Conservation (phyloP, 2,113 vertebrate species). For the Oreotrochilus melanogaster region DNA sequence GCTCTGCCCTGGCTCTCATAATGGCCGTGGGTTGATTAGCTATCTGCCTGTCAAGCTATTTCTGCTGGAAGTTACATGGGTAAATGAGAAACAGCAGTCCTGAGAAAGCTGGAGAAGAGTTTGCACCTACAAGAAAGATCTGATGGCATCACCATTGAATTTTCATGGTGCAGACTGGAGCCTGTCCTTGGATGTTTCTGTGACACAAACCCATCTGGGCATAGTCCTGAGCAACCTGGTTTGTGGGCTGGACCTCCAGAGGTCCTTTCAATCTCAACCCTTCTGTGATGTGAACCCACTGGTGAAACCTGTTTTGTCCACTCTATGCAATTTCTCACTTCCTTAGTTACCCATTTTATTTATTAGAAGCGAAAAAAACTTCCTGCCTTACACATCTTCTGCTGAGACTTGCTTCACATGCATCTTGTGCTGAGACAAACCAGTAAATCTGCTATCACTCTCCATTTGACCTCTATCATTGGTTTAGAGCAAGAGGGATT, state of each 20-base stretch:
- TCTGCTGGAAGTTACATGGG: neutral
- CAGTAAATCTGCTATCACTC: neutral
- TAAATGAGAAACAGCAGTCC: neutral
- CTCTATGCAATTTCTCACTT: neutral
- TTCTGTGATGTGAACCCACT: neutral
- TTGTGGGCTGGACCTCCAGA: neutral
- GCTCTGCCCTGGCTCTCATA: neutral
- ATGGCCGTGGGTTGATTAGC: neutral
- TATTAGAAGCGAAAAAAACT: neutral
- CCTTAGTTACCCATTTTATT: neutral
- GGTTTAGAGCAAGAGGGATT: fast-evolving
- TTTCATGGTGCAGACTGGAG: neutral
- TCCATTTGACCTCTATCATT: neutral
- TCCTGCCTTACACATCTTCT: neutral
- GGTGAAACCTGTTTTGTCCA: neutral
- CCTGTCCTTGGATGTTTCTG: neutral
- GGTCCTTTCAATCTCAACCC: neutral
- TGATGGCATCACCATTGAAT: neutral
- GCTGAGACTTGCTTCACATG: neutral
- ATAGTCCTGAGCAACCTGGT: neutral
- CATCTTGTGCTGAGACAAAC: neutral
- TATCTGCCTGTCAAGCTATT: neutral
- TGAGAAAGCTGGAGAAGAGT: neutral
- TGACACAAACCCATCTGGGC: neutral
- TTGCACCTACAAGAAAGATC: neutral